Percentiles rank a stretch among this genome's conserved stretches.
phyloP scores from a whole-genome alignment of 2,113 vertebrate species.

The Xiphophorus maculatus region DNA sequence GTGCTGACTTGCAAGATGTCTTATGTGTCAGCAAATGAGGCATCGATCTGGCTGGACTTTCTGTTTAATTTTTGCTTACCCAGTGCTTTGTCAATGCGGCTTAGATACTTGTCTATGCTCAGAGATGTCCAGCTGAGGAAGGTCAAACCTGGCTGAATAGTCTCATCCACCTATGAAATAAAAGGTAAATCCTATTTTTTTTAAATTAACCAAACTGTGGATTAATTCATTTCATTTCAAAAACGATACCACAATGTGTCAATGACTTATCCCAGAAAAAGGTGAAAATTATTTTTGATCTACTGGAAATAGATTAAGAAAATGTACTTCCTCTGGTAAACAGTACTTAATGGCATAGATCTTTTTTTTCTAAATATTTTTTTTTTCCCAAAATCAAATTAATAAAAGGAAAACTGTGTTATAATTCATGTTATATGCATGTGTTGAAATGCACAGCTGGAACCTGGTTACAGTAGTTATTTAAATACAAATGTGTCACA shows the following conservation, averaged over 20 bases:
- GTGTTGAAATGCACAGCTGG: background rate
- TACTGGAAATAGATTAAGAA: background rate
- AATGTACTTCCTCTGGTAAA: background rate
- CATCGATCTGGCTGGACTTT: slow-evolving; percentile 2
- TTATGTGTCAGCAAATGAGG: slow-evolving; percentile 13
- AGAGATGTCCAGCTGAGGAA: slow-evolving; percentile 90
- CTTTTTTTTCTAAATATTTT: too few relatives aligned
- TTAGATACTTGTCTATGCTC: slow-evolving; percentile 88
- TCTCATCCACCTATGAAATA: slow-evolving; percentile 81
- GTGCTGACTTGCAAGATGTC: slow-evolving; percentile 29
- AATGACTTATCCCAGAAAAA: background rate
- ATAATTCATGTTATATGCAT: background rate
- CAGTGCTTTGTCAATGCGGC: slow-evolving; percentile 79
- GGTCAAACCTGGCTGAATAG: slow-evolving; percentile 86
- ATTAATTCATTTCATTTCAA: too few relatives aligned
- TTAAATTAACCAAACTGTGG: too few relatives aligned
- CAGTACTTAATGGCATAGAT: too few relatives aligned
- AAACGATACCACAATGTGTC: too few relatives aligned
- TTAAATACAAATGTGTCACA: background rate
- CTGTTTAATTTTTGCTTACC: slow-evolving; percentile 73
- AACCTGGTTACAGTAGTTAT: background rate
- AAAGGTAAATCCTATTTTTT: background rate
- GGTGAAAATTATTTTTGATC: background rate
- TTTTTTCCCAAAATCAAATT: background rate
- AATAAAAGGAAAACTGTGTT: background rate